These are phyloP conservation scores for Philereme vetulata DNA, from an alignment of 2,888 invertebrate species.

Conservation along the genomic window DNA sequence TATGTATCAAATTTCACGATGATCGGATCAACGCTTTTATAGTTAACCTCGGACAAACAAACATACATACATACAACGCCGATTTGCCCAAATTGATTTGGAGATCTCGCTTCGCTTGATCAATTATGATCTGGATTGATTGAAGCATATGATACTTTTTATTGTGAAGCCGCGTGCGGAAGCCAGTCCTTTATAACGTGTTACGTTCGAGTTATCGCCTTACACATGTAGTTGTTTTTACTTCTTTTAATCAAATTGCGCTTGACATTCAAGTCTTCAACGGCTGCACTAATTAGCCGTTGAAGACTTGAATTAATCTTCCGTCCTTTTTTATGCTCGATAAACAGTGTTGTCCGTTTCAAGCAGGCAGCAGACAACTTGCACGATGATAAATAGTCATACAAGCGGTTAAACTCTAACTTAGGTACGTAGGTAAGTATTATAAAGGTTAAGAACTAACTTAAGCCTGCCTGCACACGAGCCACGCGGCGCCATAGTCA, in stretches of 20 bases:
- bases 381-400: slow-evolving; percentile 44
- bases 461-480: too few species aligned
- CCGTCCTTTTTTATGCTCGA: slow-evolving; percentile 45
- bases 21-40: too few species aligned
- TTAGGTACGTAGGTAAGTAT: slow-evolving; percentile 28
- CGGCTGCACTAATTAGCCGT: slow-evolving; percentile 60
- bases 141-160: too few species aligned
- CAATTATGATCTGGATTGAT: too few species aligned
- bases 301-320: slow-evolving; percentile 20
- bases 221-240: slow-evolving; percentile 52
- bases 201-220: neutral
- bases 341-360: slow-evolving; percentile 44
- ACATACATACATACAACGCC: too few species aligned
- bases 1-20: too few species aligned
- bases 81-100: too few species aligned
- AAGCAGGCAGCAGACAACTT: slow-evolving; percentile 30
- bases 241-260: slow-evolving; percentile 25
- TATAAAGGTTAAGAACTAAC: too few species aligned
- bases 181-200: neutral
- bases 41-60: too few species aligned
- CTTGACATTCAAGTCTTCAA: slow-evolving; percentile 63
- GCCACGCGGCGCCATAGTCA: too few species aligned
- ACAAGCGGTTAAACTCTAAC: slow-evolving; percentile 46
- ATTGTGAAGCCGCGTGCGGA: too few species aligned
- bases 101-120: too few species aligned